phyloP scores from a whole-genome alignment of 1,140 invertebrate species.

The Drosophila truncata region DNA sequence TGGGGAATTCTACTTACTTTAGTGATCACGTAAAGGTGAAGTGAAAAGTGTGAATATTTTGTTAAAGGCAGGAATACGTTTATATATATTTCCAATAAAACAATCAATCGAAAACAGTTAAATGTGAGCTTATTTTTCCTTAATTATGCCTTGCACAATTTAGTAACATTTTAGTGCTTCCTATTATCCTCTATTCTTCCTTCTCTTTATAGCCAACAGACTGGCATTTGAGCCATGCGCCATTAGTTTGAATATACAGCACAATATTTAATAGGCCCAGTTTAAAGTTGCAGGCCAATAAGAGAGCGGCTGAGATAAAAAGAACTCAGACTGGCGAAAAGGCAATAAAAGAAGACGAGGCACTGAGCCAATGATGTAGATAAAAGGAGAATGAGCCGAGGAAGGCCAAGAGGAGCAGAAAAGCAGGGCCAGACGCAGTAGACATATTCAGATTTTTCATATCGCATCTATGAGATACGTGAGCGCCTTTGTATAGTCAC shows the following conservation, averaged over 20 bases:
- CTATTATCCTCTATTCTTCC: background rate
- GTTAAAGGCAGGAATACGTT: too few relatives aligned
- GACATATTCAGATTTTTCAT: constrained; percentile 45
- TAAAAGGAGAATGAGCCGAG: constrained; percentile 16
- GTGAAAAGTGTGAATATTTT: constrained; percentile 5
- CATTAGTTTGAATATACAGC: constrained; percentile 39
- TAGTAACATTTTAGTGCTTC: constrained; percentile 6
- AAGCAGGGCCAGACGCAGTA: constrained; percentile 3
- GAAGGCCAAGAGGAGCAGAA: background rate
- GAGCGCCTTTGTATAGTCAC: constrained; percentile 25
- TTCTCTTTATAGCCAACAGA: constrained; percentile 1
- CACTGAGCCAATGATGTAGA: constrained; percentile 43
- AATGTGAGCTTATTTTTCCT: background rate
- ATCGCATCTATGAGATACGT: constrained; percentile 57
- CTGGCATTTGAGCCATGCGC: constrained; percentile 45
- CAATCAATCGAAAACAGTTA: background rate
- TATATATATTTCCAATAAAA: background rate
- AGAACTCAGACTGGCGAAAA: constrained; percentile 29
- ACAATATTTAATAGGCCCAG: constrained; percentile 54
- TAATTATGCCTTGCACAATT: constrained; percentile 8
- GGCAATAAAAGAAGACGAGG: constrained; percentile 46
- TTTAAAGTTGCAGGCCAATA: constrained; percentile 50
- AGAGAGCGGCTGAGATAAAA: constrained; percentile 54
- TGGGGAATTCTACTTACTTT: constrained; percentile 20
- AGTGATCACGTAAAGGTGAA: background rate